A percentile compares a stretch with the other conserved stretches of the same genome.
Evolutionary conservation across 1,140 invertebrate species (phyloP).

Genomic region (Neuroterus valhalla): DNA sequence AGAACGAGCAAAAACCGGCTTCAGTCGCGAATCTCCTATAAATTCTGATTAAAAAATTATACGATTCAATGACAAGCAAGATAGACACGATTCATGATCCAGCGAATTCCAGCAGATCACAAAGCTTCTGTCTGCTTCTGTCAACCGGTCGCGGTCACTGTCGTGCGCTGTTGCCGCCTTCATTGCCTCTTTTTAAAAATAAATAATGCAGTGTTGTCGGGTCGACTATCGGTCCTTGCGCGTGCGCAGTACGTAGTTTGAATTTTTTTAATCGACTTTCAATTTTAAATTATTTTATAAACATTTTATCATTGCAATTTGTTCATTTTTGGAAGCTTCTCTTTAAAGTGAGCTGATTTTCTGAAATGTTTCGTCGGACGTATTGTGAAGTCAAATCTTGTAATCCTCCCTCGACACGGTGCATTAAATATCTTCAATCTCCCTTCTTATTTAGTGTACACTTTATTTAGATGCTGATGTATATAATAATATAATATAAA

Average conservation of each 20-base stretch:
- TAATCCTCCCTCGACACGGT: too few species aligned
- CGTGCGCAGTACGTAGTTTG: not conserved
- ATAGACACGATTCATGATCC: constrained; percentile 19
- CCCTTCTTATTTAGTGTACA: too few species aligned
- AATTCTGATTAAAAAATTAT: not conserved
- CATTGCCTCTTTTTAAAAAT: not conserved
- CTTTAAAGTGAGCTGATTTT: too few species aligned
- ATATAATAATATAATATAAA: too few species aligned
- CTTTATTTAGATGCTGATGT: too few species aligned
- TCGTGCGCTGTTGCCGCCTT: not conserved
- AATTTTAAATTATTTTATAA: too few species aligned
- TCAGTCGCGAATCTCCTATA: not conserved
- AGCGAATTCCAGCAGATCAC: not conserved
- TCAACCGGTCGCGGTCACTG: not conserved
- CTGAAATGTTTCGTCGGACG: too few species aligned
- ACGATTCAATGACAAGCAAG: not conserved
- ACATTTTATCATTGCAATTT: too few species aligned
- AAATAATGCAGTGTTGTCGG: not conserved
- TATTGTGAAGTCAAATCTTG: too few species aligned
- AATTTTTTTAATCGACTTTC: not conserved
- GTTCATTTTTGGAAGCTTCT: too few species aligned
- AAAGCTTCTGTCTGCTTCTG: not conserved
- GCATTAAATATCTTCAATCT: too few species aligned
- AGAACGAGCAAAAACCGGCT: constrained; percentile 14
- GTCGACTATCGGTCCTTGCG: not conserved